Percentiles rank a stretch among this genome's conserved stretches.
Evolutionary conservation across 2,113 vertebrate genomes (phyloP).

Genomic region (Uria lomvia): DNA sequence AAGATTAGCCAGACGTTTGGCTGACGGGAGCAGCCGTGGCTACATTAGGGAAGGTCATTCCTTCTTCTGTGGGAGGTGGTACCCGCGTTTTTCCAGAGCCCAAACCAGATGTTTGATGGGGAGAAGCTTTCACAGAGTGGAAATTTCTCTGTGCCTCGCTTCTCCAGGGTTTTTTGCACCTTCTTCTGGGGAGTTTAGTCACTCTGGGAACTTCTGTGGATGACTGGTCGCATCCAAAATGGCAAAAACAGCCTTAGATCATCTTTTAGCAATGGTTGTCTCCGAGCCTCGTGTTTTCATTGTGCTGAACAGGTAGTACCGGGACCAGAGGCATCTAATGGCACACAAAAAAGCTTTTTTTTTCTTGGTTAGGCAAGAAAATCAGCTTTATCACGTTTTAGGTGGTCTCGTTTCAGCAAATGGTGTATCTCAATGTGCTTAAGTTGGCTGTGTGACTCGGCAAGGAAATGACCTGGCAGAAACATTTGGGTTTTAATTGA

Average conservation of each 20-base stretch:
- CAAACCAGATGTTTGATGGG: rapidly evolving
- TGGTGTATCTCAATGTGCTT: not conserved
- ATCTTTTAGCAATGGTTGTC: not conserved
- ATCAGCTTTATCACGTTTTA: rapidly evolving
- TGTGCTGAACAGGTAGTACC: not conserved
- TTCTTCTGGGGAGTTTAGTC: not conserved
- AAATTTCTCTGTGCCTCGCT: no score
- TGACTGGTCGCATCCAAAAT: not conserved
- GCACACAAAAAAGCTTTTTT: not conserved
- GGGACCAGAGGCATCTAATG: not conserved
- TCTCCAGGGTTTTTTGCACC: not conserved
- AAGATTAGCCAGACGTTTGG: rapidly evolving
- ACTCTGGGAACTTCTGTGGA: not conserved
- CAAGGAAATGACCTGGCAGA: not conserved
- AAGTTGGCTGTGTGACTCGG: rapidly evolving
- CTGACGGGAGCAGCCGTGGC: not conserved
- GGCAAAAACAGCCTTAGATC: not conserved
- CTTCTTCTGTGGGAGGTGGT: rapidly evolving
- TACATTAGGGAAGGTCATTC: rapidly evolving
- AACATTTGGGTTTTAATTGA: not conserved
- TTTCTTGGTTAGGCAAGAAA: not conserved
- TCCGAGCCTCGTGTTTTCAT: not conserved
- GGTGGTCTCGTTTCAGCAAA: rapidly evolving
- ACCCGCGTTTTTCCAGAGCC: rapidly evolving
- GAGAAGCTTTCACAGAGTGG: not conserved